phyloP scores from a whole-genome alignment of 1,140 invertebrate genomes.

The Pachypsylla venusta region DNA sequence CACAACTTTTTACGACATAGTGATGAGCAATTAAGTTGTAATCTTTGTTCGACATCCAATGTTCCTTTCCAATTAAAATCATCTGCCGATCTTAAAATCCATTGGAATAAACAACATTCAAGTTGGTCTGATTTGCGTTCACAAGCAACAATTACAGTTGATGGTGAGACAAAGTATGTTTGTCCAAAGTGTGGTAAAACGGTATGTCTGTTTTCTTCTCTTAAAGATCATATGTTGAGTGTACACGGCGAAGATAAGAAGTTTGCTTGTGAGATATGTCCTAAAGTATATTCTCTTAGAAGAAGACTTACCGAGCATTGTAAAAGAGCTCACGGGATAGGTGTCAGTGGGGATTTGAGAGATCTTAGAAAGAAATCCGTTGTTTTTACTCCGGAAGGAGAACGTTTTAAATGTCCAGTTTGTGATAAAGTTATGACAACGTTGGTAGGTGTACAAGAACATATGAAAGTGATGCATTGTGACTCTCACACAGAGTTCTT shows the following conservation, averaged over 20 bases:
- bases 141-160: not conserved
- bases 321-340: too few relatives aligned
- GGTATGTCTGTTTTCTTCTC: not conserved
- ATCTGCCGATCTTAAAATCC: not conserved
- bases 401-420: too few relatives aligned
- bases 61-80: not conserved
- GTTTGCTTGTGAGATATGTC: not conserved
- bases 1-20: not conserved
- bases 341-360: too few relatives aligned
- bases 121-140: too few relatives aligned
- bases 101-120: not conserved
- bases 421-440: too few relatives aligned
- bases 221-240: not conserved
- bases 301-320: not conserved
- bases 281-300: not conserved
- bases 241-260: not conserved
- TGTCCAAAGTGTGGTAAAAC: not conserved
- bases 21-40: not conserved
- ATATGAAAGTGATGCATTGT: too few relatives aligned
- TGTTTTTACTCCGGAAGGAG: too few relatives aligned
- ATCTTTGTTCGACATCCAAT: not conserved
- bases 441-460: too few relatives aligned
- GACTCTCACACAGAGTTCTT: too few relatives aligned
- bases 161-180: not conserved
- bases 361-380: too few relatives aligned